Evolutionary conservation across 2,113 vertebrate species (phyloP), one percentile per base, ranked within the genome.

Genomic region (Phaethon lepturus): DNA sequence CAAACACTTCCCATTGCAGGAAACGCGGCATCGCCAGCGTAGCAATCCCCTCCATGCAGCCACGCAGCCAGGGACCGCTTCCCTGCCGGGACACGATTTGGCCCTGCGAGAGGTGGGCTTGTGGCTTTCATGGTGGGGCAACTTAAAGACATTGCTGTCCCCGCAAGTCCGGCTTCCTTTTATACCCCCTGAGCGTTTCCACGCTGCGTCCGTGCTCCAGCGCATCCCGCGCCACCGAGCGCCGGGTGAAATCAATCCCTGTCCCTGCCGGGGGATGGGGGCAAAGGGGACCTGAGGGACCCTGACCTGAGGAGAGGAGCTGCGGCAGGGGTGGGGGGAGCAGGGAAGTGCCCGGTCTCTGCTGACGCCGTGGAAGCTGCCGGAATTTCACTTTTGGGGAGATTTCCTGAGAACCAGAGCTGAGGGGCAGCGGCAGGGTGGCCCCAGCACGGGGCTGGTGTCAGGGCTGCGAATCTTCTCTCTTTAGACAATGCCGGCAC

Each of bases 1-100:
- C 62, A 14, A 42, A 25, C 0, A 4, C n/a, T 63, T 14, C 49
- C 72, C 42, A 0, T 7, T 9, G 64, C 31, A 58, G 56, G n/a
- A 23, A 52, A 33, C 22, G 35, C 1, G 0, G 18, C 31, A 16
- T 13, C 5, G 0, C 29, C 6, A 0, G 23, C 9, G 42, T 17
- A 29, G 47, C 53, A 14, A 50, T 5, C 45, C 23, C 18, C 26
- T 19, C 47, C 38, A 2, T 18, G 59, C 35, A 49, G 3, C 72
- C 12, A 3, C 4, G 8, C n/a, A 23, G 55, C 62, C 1, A 3
- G 47, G 29, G 11, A 58, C 29, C 6, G 0, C 17, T 50, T 56
- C 60, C 67, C 26, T 0, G 0, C 28, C 1, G 6, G 31, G 35
- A 38, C 69, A 71, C 76, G 82, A 64, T 81, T 53, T 5, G 69